Conservation (phyloP, 2,888 invertebrate genomes). For the Ennomos erosarius region DNA sequence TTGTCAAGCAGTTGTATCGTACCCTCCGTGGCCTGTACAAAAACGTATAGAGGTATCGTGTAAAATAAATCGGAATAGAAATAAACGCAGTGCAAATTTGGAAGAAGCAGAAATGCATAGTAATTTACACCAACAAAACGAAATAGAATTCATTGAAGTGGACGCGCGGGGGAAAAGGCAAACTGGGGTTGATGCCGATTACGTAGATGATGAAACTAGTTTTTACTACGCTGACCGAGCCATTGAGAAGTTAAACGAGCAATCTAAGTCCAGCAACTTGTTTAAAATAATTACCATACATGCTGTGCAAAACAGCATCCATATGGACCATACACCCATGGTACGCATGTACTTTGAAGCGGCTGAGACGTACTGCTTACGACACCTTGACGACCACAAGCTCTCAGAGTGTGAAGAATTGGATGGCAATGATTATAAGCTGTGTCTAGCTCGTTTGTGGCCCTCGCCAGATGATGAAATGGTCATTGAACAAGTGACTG, state of each 20-base stretch:
- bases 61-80: constrained; percentile 36
- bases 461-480: constrained; percentile 68
- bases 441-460: constrained; percentile 66
- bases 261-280: constrained; percentile 58
- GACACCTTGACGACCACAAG: constrained; percentile 49
- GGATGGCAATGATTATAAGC: constrained; percentile 58
- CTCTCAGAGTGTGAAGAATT: constrained; percentile 66
- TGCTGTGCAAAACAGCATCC: constrained; percentile 52
- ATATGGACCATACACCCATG: constrained; percentile 56
- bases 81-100: constrained; percentile 14
- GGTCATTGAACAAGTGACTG: constrained; percentile 53
- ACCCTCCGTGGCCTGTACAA: constrained; percentile 78
- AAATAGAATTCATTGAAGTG: constrained; percentile 25
- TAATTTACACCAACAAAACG: constrained; percentile 13
- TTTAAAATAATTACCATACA: constrained; percentile 66
- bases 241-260: constrained; percentile 57
- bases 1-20: constrained; percentile 82
- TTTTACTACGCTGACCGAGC: constrained; percentile 67
- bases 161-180: constrained; percentile 50
- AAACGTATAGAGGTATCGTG: constrained; percentile 66
- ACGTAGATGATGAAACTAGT: constrained; percentile 64
- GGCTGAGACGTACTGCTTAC: constrained; percentile 66
- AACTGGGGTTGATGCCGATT: constrained; percentile 51
- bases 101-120: constrained; percentile 14
- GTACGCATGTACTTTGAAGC: constrained; percentile 70